Evolutionary conservation across 2,797 vertebrate genomes (phyloP).

Genomic region (Amniataba percoides): DNA sequence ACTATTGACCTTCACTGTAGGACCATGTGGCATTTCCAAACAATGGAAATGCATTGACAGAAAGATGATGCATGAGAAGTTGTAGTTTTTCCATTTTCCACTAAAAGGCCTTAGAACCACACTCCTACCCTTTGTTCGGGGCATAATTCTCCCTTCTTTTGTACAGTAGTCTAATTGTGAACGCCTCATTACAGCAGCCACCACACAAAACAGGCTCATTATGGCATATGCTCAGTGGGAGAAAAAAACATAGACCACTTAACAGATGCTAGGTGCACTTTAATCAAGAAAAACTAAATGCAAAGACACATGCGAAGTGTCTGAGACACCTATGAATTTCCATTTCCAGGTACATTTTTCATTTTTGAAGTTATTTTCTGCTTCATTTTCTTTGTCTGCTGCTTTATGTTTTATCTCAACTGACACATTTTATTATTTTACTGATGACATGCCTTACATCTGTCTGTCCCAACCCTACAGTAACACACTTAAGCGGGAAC

Average conservation of each 20-base stretch:
- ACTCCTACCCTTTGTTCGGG: constrained; percentile 17
- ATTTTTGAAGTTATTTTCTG: neutral
- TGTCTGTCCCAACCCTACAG: constrained; percentile 9
- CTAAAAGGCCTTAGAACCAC: constrained; percentile 10
- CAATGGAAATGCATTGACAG: constrained; percentile 47
- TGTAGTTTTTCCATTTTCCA: constrained; percentile 30
- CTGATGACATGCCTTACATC: neutral
- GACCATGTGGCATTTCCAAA: constrained; percentile 65
- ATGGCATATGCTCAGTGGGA: neutral
- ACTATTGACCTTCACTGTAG: constrained; percentile 52
- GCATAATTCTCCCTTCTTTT: constrained; percentile 13
- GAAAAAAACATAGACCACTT: constrained; percentile 16
- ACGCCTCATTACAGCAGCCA: constrained; percentile 40
- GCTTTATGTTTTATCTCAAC: neutral
- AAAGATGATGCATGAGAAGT: constrained; percentile 46
- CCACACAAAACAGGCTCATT: constrained; percentile 24
- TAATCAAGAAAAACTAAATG: constrained; percentile 21
- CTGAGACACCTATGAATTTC: neutral
- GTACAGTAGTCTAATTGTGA: constrained; percentile 16
- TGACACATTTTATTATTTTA: neutral
- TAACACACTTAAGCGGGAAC: constrained; percentile 7
- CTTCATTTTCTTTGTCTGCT: neutral
- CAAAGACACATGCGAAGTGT: neutral
- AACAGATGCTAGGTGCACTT: constrained; percentile 10
- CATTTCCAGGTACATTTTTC: neutral